Evolutionary conservation across 1,140 invertebrate species (phyloP), one percentile per base, ranked within the genome.

Genomic region (Drosophila lacteicornis): DNA sequence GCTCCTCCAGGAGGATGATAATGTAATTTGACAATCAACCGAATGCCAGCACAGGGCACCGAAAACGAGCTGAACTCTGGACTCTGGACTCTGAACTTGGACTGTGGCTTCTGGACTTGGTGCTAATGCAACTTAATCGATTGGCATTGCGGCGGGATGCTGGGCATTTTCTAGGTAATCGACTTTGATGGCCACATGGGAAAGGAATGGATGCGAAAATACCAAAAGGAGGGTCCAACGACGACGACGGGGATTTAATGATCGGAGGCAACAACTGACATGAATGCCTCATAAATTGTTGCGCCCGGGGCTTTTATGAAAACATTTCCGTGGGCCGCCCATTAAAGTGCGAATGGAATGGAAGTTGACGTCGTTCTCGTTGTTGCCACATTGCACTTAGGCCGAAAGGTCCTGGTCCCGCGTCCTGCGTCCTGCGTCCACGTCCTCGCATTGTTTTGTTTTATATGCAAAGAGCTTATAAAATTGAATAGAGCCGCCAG

Each of bases 1-100:
- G 61, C 59, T 65, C 53, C 65, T 51, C 50, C 53, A 73, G 67
- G 80, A 82, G 62, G 71, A 80, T 80, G 84, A 75, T 88, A 83
- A 87, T 88, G 84, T 88, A 88, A 88, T 87, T 87, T 87, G 84
- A 88, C 84, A 87, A 88, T 87, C 80, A 88, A 80, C 65, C 76
- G 71, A 82, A 69, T 58, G 67, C 69, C 69, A 71, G 27, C 43
- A 49, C 51, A 59, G 68, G 65, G 36, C 38, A 69, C 36, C 70
- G 63, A 75, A 68, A 65, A 66, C 53, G 61, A 74, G 43, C 59
- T 70, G 40, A 65, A 67, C 60, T 45, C 30, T 12, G 42, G 11
- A 46, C 25, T 27, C 25, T 22, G 50, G 2, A 22, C 42, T 30
- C 12, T 1, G 25, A 27, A 25, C 17, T 8, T 12, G 40, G 11